Base-by-base conservation (phyloP, 2,888 invertebrate genomes). In the Zele albiditarsus region DNA sequence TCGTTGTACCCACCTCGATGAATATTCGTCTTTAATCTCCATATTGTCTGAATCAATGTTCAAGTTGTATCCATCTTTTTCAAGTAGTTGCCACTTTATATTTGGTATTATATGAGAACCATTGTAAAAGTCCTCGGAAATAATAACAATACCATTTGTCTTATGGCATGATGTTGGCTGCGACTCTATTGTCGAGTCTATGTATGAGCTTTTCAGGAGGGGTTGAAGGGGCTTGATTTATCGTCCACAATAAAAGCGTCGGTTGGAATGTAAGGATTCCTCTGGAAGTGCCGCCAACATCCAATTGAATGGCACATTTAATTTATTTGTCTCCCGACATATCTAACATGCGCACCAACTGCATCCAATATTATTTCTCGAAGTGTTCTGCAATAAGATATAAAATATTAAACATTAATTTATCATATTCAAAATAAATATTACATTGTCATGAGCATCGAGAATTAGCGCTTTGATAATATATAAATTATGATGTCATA, bases 401-500 rank as follows among this genome's bases (percentile, higher is more conserved):
- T n/a, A 16, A 46, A 3, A 3, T 46, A n/a, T n/a, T 46, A 3
- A n/a, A 46, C 4, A 14, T 16, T n/a, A n/a, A 46, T 46, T 46
- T 16, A 46, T 46, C 5, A 46, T 46, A 46, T 46, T 46, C 4
- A 3, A 5, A 46, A n/a, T 46, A 14, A 46, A 46, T n/a, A 53
- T 53, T 20, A 46, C 6, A 8, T 38, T 2, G 12, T 20, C 20
- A 23, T 46, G 25, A 71, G 62, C 62, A 71, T 71, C 14, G 14
- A 6, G 27, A 71, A 71, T 38, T 46, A 71, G n/a, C 14, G 42
- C 27, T 46, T 71, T 5, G 25, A 31, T 71, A 38, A 10, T 60
- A 71, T 38, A 62, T 62, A 62, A 25, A 71, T 71, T 62, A 62
- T 71, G 25, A 42, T 71, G 49, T 71, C 20, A 71, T 38, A 60